Percentiles rank a stretch among this genome's conserved stretches.
Conservation (phyloP, 1,140 invertebrate genomes). For the Bombus superbus region DNA sequence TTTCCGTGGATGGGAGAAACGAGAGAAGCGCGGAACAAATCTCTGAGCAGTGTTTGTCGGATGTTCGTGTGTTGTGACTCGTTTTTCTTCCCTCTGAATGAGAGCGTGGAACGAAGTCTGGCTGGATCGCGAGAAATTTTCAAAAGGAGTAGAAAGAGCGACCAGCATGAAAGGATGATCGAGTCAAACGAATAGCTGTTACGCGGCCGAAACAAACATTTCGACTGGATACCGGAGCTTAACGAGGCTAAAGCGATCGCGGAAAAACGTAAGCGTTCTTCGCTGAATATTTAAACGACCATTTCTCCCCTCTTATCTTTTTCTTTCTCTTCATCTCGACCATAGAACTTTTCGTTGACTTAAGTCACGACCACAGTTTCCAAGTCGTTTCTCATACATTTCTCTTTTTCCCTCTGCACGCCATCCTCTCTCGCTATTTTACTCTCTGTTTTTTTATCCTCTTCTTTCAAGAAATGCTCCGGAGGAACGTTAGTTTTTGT, state of each 20-base stretch:
- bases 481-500: conserved; percentile 21
- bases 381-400: conserved; percentile 42
- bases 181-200: background rate
- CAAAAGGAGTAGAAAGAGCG: too few relatives aligned
- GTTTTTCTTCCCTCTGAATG: background rate
- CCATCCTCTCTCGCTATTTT: background rate
- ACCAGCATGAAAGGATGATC: too few relatives aligned
- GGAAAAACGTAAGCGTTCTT: conserved; percentile 10
- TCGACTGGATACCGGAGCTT: background rate
- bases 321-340: background rate
- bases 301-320: background rate
- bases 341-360: conserved; percentile 11
- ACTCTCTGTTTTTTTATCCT: background rate
- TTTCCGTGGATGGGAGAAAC: background rate
- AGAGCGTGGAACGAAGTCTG: background rate
- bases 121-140: background rate
- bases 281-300: conserved; percentile 46
- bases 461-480: background rate
- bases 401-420: background rate
- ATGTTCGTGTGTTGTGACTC: background rate
- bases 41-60: background rate
- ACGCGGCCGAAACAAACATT: conserved; percentile 1
- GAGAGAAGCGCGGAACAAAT: background rate
- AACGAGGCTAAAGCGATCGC: conserved; percentile 27
- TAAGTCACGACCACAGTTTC: background rate